Conservation (phyloP, 2,113 vertebrate genomes). For the Cromileptes altivelis region DNA sequence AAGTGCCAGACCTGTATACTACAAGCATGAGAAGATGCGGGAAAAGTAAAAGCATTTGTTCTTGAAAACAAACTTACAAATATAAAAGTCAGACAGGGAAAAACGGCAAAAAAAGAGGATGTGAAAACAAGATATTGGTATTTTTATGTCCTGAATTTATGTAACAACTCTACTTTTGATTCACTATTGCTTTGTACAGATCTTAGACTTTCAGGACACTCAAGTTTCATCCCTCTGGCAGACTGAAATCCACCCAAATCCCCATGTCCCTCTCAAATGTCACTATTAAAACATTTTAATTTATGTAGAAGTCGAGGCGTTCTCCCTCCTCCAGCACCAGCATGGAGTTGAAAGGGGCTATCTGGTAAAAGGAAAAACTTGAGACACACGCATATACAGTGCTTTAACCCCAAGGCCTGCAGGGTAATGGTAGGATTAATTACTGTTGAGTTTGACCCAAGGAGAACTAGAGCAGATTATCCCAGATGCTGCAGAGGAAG, state of each 20-base stretch:
- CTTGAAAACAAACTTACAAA: conserved; percentile 17
- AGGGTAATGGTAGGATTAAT: conserved; percentile 80
- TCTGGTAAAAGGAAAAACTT: conserved; percentile 44
- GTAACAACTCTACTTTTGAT: conserved; percentile 13
- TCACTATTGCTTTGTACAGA: not conserved
- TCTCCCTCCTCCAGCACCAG: not conserved
- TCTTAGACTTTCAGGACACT: conserved; percentile 38
- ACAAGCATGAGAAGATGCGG: conserved; percentile 34
- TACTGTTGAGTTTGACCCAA: conserved; percentile 82
- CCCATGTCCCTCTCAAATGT: conserved; percentile 51
- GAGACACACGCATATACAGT: conserved; percentile 50
- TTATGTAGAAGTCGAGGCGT: conserved; percentile 30
- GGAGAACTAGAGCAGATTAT: conserved; percentile 81
- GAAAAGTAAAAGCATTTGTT: conserved; percentile 34
- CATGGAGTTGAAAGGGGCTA: conserved; percentile 42
- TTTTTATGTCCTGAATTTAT: conserved; percentile 24
- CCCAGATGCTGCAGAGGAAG: conserved; percentile 77
- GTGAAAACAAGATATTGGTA: not conserved
- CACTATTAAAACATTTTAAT: conserved; percentile 60
- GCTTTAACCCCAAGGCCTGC: conserved; percentile 62
- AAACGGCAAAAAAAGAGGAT: not conserved
- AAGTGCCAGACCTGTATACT: conserved; percentile 38
- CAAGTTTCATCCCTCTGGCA: conserved; percentile 28
- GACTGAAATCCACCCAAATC: conserved; percentile 55
- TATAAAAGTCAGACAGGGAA: not conserved